phyloP scores from a whole-genome alignment of 2,797 vertebrate genomes.

The Myotis pilosus region DNA sequence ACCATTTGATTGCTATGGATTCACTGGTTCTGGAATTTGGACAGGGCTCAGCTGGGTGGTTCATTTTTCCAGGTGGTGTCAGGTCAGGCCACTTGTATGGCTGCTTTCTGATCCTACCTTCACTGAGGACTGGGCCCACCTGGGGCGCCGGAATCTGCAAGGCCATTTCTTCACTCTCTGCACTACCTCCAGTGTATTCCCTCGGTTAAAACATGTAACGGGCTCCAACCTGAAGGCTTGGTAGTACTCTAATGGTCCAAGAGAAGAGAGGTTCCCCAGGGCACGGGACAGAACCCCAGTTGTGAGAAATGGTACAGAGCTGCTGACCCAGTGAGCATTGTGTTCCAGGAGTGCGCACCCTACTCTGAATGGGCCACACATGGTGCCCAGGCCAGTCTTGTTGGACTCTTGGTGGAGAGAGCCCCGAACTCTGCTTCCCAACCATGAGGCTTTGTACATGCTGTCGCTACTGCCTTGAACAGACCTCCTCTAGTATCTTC shows the following conservation, averaged over 20 bases:
- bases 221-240: not conserved
- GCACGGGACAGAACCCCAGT: too few relatives aligned
- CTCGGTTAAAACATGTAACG: not conserved
- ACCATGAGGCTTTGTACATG: fast-evolving
- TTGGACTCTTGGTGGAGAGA: too few relatives aligned
- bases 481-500: not conserved
- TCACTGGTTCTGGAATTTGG: not conserved
- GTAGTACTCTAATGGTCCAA: not conserved
- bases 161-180: not conserved
- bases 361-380: fast-evolving
- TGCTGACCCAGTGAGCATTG: not conserved
- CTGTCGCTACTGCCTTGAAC: not conserved
- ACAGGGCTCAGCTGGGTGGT: not conserved
- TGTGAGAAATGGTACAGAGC: not conserved
- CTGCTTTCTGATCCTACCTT: not conserved
- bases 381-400: not conserved
- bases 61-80: not conserved
- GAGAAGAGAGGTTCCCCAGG: not conserved
- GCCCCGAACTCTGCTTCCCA: not conserved
- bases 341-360: not conserved
- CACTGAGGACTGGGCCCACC: not conserved
- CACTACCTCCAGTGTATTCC: not conserved
- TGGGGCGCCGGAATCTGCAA: not conserved
- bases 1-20: not conserved
- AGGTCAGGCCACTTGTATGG: too few relatives aligned